These are phyloP conservation scores for Glaucomys volans DNA, from an alignment of 2,113 vertebrate genomes.

Conservation along the genomic window DNA sequence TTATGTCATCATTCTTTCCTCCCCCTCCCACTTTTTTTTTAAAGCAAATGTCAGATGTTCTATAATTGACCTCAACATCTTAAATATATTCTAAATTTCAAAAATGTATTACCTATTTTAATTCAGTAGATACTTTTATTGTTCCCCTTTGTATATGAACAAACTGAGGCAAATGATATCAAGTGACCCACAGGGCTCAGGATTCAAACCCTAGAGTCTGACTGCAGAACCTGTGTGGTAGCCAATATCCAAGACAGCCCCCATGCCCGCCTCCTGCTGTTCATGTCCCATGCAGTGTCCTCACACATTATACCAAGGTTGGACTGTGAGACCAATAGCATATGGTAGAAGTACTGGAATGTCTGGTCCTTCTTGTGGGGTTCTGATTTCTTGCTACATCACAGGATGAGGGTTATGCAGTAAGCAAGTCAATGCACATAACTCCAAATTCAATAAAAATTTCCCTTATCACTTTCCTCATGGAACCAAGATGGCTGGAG, in stretches of 20 bases:
- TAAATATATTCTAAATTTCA: not conserved
- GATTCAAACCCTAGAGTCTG: not conserved
- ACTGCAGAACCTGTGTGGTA: not conserved
- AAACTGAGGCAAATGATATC: not conserved
- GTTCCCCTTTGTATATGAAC: not conserved
- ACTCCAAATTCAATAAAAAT: not conserved
- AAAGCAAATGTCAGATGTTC: not conserved
- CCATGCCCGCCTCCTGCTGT: not conserved
- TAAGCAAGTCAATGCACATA: not conserved
- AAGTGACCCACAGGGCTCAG: not conserved
- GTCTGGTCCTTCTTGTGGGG: not conserved
- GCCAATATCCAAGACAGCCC: not conserved
- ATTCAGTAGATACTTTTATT: not conserved
- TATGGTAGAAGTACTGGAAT: not conserved
- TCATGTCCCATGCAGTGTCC: rapidly evolving
- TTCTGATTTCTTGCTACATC: not conserved
- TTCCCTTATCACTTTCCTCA: not conserved
- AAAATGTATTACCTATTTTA: slow-evolving; percentile 3
- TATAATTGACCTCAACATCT: not conserved
- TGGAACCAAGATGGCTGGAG: not conserved
- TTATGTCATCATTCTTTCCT: not conserved
- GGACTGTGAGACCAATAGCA: not conserved
- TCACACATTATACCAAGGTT: not conserved
- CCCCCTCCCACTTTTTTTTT: not conserved
- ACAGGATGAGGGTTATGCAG: not conserved